Conservation (phyloP, 2,888 invertebrate species). For the Andrena trimmerana region DNA sequence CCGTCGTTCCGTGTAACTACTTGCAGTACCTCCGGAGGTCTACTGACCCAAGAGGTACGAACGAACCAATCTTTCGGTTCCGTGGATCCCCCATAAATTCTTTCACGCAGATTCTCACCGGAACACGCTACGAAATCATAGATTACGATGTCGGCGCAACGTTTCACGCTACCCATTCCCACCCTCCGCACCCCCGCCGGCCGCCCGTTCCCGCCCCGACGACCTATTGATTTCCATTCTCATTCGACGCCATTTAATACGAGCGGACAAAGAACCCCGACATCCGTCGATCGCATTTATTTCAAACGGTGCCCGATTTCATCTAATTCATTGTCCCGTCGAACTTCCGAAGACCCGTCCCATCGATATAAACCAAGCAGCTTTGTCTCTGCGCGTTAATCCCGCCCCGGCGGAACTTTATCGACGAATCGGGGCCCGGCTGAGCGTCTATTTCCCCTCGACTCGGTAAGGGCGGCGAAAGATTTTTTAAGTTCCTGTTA, state of each 20-base stretch:
- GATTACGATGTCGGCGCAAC: constrained; percentile 65
- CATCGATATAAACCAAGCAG: constrained; percentile 50
- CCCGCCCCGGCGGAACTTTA: constrained; percentile 41
- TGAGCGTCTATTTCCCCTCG: constrained; percentile 20
- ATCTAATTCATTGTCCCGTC: constrained; percentile 66
- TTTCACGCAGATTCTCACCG: constrained; percentile 65
- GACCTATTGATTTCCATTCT: constrained; percentile 73
- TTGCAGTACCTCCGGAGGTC: constrained; percentile 40
- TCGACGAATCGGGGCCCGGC: constrained; percentile 11
- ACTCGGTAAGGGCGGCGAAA: not conserved
- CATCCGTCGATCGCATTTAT: constrained; percentile 70
- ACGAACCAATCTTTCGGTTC: constrained; percentile 67
- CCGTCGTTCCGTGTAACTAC: constrained; percentile 48
- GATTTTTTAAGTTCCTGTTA: constrained; percentile 37
- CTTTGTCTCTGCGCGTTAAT: constrained; percentile 59
- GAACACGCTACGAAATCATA: constrained; percentile 67
- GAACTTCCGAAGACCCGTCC: constrained; percentile 39
- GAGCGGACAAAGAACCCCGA: constrained; percentile 67
- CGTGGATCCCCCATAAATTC: constrained; percentile 67
- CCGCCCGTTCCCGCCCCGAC: not conserved
- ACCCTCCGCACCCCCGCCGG: too few relatives aligned
- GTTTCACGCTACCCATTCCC: constrained; percentile 8
- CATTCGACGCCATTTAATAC: constrained; percentile 70
- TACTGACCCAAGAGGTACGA: constrained; percentile 62
- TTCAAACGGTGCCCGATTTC: constrained; percentile 63